phyloP scores from a whole-genome alignment of 1,140 invertebrate genomes.

The Drosophila punjabiensis region DNA sequence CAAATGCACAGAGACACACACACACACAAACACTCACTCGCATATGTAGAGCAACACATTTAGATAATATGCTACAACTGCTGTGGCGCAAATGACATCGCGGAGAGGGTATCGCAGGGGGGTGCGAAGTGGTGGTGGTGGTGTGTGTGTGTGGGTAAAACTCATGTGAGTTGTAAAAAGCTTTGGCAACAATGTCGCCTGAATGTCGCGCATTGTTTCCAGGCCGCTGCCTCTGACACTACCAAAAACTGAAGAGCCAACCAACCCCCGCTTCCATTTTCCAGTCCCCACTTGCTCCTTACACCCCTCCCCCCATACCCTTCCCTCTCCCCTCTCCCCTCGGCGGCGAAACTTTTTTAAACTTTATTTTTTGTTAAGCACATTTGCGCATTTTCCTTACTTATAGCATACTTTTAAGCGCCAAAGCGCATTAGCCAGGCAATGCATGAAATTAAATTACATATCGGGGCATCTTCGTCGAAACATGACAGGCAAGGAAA shows the following conservation, averaged over 20 bases:
- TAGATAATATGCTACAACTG: slow-evolving; percentile 84
- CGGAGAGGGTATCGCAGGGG: not conserved
- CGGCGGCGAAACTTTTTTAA: slow-evolving; percentile 28
- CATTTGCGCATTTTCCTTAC: slow-evolving; percentile 77
- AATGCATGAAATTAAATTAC: slow-evolving; percentile 83
- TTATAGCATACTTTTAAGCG: slow-evolving; percentile 79
- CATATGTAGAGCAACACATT: slow-evolving; percentile 80
- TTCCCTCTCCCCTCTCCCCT: not conserved
- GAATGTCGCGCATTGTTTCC: slow-evolving; percentile 82
- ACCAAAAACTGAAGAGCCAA: slow-evolving; percentile 57
- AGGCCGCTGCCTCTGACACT: slow-evolving; percentile 73
- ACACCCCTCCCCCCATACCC: not conserved
- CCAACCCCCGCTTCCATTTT: not conserved
- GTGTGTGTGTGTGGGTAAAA: slow-evolving; percentile 17
- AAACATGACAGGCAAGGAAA: slow-evolving; percentile 22
- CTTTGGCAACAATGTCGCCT: slow-evolving; percentile 83
- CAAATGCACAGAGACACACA: slow-evolving; percentile 35
- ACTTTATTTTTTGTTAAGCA: slow-evolving; percentile 76
- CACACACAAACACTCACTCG: slow-evolving; percentile 32
- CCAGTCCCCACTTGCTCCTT: not conserved
- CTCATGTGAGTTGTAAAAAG: slow-evolving; percentile 82
- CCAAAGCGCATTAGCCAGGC: slow-evolving; percentile 80
- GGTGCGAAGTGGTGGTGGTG: not conserved
- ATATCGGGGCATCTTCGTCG: slow-evolving; percentile 39
- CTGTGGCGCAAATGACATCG: slow-evolving; percentile 77